phyloP scores from a whole-genome alignment of 35 echinoderm and acorn worm species.

The Ptychodera flava region DNA sequence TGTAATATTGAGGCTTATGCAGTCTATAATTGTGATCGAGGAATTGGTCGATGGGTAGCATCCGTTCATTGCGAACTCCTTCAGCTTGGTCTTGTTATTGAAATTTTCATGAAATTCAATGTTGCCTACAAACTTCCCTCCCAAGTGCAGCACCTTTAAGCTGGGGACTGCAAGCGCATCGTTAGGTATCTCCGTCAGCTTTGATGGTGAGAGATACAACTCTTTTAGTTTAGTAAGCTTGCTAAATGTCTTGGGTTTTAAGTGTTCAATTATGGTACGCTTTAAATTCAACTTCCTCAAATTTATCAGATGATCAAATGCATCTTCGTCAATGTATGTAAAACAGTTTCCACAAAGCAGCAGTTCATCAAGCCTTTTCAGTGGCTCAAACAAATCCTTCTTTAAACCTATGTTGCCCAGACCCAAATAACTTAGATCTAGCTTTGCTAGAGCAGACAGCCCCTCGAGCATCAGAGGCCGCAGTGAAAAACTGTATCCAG shows the following conservation, averaged over 20 bases:
- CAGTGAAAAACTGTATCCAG: not conserved
- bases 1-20: not conserved
- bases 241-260: not conserved
- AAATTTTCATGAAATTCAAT: not conserved
- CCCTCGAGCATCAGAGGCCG: not conserved
- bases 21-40: not conserved
- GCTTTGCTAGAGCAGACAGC: not conserved
- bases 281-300: not conserved
- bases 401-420: not conserved
- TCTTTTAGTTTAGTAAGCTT: not conserved
- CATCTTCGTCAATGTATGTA: not conserved
- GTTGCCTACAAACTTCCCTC: not conserved
- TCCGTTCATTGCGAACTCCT: not conserved
- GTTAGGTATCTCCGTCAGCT: not conserved
- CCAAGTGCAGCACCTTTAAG: not conserved
- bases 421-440: not conserved
- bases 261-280: not conserved
- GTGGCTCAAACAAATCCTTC: not conserved
- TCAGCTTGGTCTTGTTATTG: not conserved
- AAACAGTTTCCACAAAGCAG: not conserved
- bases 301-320: not conserved
- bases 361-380: not conserved
- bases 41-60: not conserved
- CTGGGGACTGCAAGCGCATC: not conserved
- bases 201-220: not conserved